These are phyloP conservation scores for Acanthaster planci DNA, from an alignment of 35 echinoderm and acorn worm species.

Conservation along the genomic window DNA sequence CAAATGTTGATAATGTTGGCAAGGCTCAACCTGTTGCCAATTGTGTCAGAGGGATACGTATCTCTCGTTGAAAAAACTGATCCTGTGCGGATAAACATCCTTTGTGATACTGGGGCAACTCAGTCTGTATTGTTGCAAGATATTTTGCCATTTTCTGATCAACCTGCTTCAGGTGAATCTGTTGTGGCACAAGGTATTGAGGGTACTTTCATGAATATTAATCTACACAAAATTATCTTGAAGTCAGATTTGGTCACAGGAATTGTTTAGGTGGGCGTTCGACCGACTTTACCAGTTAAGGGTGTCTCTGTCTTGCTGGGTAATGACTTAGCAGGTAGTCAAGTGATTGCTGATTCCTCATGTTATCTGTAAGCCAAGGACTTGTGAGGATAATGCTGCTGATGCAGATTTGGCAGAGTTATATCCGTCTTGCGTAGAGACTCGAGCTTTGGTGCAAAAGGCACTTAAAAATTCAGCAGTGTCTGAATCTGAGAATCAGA, in stretches of 20 bases:
- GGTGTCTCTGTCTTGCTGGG: conserved; percentile 47
- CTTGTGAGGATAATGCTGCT: neutral
- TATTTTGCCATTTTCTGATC: neutral
- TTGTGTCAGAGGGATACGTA: neutral
- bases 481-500: neutral
- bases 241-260: neutral
- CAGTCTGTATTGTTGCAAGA: neutral
- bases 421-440: conserved; percentile 33
- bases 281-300: conserved; percentile 20
- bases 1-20: neutral
- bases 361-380: neutral
- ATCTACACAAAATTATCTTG: neutral
- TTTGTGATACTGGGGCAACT: neutral
- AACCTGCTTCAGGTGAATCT: neutral
- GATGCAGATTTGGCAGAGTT: neutral
- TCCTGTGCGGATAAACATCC: neutral
- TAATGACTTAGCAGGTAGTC: conserved; percentile 47
- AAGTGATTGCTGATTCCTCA: conserved; percentile 32
- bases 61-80: neutral
- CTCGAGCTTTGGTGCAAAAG: conserved; percentile 32
- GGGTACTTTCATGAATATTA: neutral
- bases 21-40: too few species aligned
- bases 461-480: neutral
- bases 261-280: neutral
- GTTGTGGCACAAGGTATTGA: neutral